Conservation (phyloP, 2,113 vertebrate species). For the Varanus komodoensis region DNA sequence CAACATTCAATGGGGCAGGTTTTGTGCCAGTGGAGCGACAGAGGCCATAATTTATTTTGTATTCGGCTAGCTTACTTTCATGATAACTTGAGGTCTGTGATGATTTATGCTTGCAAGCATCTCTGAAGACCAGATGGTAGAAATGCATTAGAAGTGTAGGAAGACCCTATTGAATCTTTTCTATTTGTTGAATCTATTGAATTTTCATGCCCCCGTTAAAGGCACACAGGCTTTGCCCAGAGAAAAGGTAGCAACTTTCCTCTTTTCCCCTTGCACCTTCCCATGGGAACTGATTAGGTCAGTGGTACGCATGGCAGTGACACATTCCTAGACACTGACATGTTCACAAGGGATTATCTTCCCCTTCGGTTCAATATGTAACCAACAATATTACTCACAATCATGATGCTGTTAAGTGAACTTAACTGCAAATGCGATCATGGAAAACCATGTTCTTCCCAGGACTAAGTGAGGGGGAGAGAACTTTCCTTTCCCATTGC, state of each 20-base stretch:
- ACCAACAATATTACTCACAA: background rate
- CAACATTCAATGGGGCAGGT: background rate
- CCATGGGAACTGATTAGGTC: background rate
- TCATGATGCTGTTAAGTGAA: background rate
- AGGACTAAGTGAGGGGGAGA: background rate
- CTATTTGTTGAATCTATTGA: background rate
- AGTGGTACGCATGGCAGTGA: background rate
- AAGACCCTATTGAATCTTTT: background rate
- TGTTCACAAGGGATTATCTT: background rate
- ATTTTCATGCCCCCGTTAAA: background rate
- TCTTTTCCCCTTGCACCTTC: background rate
- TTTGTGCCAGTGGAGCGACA: background rate
- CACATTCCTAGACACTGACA: background rate
- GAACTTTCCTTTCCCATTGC: background rate
- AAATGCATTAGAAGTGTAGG: background rate
- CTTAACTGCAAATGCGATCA: background rate
- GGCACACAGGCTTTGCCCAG: background rate
- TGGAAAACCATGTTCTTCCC: background rate
- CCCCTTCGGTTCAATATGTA: background rate
- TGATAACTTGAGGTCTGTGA: background rate
- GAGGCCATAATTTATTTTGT: background rate
- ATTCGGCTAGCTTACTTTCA: background rate
- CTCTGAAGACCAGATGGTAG: background rate
- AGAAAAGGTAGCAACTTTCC: background rate
- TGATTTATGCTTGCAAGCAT: background rate